A percentile compares a stretch with the other conserved stretches of the same genome.
These are phyloP conservation scores for Schrankia costaestrigalis DNA, from an alignment of 2,888 invertebrate genomes.

Conservation along the genomic window DNA sequence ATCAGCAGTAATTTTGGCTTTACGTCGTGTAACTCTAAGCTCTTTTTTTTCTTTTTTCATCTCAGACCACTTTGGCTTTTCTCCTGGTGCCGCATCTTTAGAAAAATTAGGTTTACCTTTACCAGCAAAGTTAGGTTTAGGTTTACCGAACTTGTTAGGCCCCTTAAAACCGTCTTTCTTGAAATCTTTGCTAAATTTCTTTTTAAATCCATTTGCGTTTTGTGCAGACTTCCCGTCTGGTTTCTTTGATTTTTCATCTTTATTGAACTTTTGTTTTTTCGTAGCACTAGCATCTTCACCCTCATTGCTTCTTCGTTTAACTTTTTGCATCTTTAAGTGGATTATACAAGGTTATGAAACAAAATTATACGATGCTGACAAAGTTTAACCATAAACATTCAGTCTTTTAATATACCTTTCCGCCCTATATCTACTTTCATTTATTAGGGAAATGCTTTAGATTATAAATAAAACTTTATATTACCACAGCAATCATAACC, in stretches of 20 bases:
- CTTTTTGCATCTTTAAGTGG: conserved; percentile 56
- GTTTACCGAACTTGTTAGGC: conserved; percentile 31
- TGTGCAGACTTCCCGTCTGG: conserved; percentile 13
- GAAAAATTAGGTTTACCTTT: conserved; percentile 40
- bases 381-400: background rate
- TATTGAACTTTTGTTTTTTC: conserved; percentile 58
- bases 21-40: conserved; percentile 82
- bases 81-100: conserved; percentile 44
- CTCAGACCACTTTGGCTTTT: conserved; percentile 85
- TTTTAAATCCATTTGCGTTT: conserved; percentile 16
- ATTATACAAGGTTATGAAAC: conserved; percentile 24
- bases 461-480: too few relatives aligned
- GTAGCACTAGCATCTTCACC: conserved; percentile 33
- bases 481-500: too few relatives aligned
- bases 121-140: conserved; percentile 17
- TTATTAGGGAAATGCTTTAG: too few relatives aligned
- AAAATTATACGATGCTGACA: background rate
- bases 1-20: conserved; percentile 76
- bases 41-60: conserved; percentile 89
- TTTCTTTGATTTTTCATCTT: conserved; percentile 23
- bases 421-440: too few relatives aligned
- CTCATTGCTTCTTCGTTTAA: conserved; percentile 58
- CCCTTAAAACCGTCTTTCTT: conserved; percentile 25
- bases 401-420: background rate
- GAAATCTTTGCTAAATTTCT: conserved; percentile 21